Percentiles rank a stretch among this genome's conserved stretches.
Evolutionary conservation across 1,140 invertebrate genomes (phyloP).

Genomic region (Bombus affinis): DNA sequence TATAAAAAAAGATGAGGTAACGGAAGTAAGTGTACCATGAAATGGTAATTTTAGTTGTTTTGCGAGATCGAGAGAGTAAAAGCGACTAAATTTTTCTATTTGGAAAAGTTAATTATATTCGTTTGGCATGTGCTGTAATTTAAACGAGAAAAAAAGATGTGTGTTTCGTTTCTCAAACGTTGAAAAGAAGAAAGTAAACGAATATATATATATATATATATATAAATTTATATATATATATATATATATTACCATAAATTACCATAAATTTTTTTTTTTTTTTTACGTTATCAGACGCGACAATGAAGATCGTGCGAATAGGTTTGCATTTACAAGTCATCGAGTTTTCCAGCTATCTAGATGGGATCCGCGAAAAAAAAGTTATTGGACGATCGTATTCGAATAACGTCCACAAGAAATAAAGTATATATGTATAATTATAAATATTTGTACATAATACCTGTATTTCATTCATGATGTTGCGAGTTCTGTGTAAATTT

Average conservation of each 20-base stretch:
- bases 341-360: slow-evolving; percentile 47
- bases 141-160: background rate
- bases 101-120: background rate
- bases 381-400: slow-evolving; percentile 51
- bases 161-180: slow-evolving; percentile 21
- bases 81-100: slow-evolving; percentile 17
- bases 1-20: slow-evolving; percentile 11
- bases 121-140: slow-evolving; percentile 40
- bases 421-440: slow-evolving; percentile 71
- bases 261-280: background rate
- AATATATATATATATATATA: background rate
- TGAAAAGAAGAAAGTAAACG: slow-evolving; percentile 14
- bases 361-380: slow-evolving; percentile 44
- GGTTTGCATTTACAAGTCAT: slow-evolving; percentile 69
- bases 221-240: background rate
- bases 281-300: slow-evolving; percentile 61
- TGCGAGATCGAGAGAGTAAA: background rate
- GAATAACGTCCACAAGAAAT: slow-evolving; percentile 47
- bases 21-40: slow-evolving; percentile 13
- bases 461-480: slow-evolving; percentile 79
- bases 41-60: slow-evolving; percentile 37
- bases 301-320: slow-evolving; percentile 44
- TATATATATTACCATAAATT: no score
- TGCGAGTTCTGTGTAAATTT: slow-evolving; percentile 77
- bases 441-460: slow-evolving; percentile 80